A percentile compares a stretch with the other conserved stretches of the same genome.
Conservation (phyloP, 2,888 invertebrate genomes). For the Cheilosia impressa region DNA sequence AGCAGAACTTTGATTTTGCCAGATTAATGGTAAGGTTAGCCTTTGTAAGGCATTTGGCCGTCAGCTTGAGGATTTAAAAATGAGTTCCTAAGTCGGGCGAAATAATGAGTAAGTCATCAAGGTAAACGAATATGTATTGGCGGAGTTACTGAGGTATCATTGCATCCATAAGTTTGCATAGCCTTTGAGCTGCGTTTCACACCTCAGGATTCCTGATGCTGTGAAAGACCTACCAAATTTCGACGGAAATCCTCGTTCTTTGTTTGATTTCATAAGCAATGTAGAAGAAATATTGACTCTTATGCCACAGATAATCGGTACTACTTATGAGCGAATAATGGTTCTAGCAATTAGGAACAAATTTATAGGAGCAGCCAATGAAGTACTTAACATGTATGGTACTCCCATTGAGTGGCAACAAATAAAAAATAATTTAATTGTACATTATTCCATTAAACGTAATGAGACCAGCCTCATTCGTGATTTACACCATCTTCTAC, state of each 20-base stretch:
- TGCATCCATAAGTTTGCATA: slow-evolving; percentile 57
- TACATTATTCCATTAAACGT: too few relatives aligned
- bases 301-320: too few relatives aligned
- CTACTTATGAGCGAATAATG: slow-evolving; percentile 64
- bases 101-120: slow-evolving; percentile 65
- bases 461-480: too few relatives aligned
- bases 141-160: slow-evolving; percentile 39
- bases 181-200: slow-evolving; percentile 64
- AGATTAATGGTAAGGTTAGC: slow-evolving; percentile 71
- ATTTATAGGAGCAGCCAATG: too few relatives aligned
- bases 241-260: slow-evolving; percentile 44
- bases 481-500: too few relatives aligned
- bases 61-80: slow-evolving; percentile 45
- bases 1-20: too few relatives aligned
- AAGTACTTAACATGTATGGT: slow-evolving; percentile 72
- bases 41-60: slow-evolving; percentile 40
- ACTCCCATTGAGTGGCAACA: slow-evolving; percentile 60
- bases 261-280: slow-evolving; percentile 54
- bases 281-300: too few relatives aligned
- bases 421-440: slow-evolving; percentile 1
- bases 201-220: slow-evolving; percentile 65
- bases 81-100: slow-evolving; percentile 59
- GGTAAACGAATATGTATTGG: slow-evolving; percentile 53
- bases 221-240: slow-evolving; percentile 69
- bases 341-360: too few relatives aligned